phyloP scores from a whole-genome alignment of 2,888 invertebrate species.

The Trichogramma dendrolimi region DNA sequence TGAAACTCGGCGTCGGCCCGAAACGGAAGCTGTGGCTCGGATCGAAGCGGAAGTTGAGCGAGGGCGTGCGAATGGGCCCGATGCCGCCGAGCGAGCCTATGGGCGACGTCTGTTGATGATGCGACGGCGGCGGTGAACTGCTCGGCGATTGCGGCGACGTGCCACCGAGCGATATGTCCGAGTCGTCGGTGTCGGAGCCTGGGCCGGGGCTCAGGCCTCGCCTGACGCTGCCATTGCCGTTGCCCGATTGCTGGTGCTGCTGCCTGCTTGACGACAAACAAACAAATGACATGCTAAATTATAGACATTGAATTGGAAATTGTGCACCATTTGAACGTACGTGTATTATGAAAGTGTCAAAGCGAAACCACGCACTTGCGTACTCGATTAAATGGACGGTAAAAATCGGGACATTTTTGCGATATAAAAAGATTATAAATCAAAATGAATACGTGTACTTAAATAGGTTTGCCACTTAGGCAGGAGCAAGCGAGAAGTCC shows the following conservation, averaged over 20 bases:
- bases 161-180: slow-evolving; percentile 49
- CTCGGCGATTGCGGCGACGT: slow-evolving; percentile 49
- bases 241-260: slow-evolving; percentile 50
- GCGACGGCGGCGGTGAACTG: slow-evolving; percentile 44
- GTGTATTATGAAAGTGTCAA: neutral
- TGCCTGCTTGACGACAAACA: slow-evolving; percentile 39
- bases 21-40: slow-evolving; percentile 49
- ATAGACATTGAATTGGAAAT: neutral
- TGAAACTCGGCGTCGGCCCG: slow-evolving; percentile 47
- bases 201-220: slow-evolving; percentile 47
- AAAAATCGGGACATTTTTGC: too few relatives aligned
- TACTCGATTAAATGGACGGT: too few relatives aligned
- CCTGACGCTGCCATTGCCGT: slow-evolving; percentile 43
- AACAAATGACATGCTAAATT: slow-evolving; percentile 1
- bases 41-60: slow-evolving; percentile 48
- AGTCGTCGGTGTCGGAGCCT: slow-evolving; percentile 48
- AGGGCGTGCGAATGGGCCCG: slow-evolving; percentile 46
- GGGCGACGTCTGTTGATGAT: slow-evolving; percentile 46
- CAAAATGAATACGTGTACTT: too few relatives aligned
- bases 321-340: neutral
- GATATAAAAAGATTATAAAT: too few relatives aligned
- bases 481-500: too few relatives aligned
- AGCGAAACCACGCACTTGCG: neutral
- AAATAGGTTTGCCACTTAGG: too few relatives aligned
- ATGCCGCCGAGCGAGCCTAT: slow-evolving; percentile 44